Evolutionary conservation across 1,140 invertebrate species (phyloP).

Genomic region (Cheumatopsyche charites): DNA sequence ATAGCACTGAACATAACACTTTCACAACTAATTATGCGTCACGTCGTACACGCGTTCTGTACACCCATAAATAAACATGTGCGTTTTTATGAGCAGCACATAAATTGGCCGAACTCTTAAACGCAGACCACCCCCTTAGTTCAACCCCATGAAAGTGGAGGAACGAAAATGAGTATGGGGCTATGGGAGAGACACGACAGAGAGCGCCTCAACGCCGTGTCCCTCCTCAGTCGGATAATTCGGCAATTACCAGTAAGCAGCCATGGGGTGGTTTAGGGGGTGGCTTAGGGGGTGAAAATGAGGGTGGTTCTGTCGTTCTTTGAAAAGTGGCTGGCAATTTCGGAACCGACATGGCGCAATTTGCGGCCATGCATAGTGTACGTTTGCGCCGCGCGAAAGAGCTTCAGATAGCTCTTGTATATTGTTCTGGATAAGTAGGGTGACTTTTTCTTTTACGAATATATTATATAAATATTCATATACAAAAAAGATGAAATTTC

Average conservation of each 20-base stretch:
- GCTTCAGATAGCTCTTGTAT: no score
- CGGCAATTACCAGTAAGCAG: constrained; percentile 22
- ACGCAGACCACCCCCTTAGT: constrained; percentile 6
- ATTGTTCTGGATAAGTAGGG: no score
- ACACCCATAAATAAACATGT: constrained; percentile 2
- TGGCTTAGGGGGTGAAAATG: no score
- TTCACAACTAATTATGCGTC: no score
- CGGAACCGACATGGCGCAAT: background rate
- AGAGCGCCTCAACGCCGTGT: no score
- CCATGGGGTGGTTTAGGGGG: background rate
- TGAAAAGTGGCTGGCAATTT: constrained; percentile 22
- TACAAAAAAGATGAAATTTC: no score
- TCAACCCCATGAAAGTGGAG: background rate
- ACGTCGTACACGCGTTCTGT: no score
- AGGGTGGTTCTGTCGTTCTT: constrained; percentile 8
- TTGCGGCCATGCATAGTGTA: background rate
- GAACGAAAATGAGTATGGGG: background rate
- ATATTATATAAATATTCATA: no score
- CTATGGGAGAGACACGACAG: no score
- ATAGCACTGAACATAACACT: no score
- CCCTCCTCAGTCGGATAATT: constrained; percentile 13
- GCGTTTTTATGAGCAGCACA: constrained; percentile 16
- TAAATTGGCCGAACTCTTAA: constrained; percentile 18
- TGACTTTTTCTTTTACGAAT: no score
- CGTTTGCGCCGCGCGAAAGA: no score